Base-by-base conservation (phyloP, 1,140 invertebrate genomes). In the Archivesica marissinica region DNA sequence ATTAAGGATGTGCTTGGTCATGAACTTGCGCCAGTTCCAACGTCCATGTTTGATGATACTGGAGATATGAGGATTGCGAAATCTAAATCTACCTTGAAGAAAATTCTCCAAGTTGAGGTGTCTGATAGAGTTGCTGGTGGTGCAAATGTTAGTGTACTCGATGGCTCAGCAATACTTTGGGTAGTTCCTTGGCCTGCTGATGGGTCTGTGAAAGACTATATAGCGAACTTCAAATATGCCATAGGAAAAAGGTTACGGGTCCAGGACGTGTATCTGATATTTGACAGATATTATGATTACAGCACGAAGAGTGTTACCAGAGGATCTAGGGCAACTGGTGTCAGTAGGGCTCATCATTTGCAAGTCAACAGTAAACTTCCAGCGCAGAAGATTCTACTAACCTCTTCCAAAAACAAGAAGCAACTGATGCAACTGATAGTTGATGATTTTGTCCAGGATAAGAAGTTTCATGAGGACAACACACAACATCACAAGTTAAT, bases 211-310 rank as follows among this genome's bases (percentile, higher is more conserved):
- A 13, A 64, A 52, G 54, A 75, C 33, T 80, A 38, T 41, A 28
- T 80, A n/a, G n/a, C n/a, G n/a, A n/a, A n/a, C n/a, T n/a, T n/a
- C n/a, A n/a, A n/a, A n/a, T n/a, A n/a, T n/a, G n/a, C n/a, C n/a
- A n/a, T n/a, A n/a, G n/a, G n/a, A 7, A 38, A 75, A n/a, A 30
- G 44, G 17, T 85, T 87, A 23, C 9, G 38, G 6, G 28, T 25
- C 2, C 11, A 68, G 13, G 54, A 87, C 38, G 70, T 52, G 6
- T 68, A 88, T 75, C 44, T 86, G n/a, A 50, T 66, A 39, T 82
- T 88, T 61, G 74, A 76, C 23, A 61, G 74, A 11, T 84, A 84
- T 28, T 35, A 75, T 66, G 54, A 86, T 9, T 81, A 75, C 70
- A 86, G 82, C 56, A 87, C 50, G 1, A 85, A 76, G 44, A 50